These are phyloP conservation scores for Zeugodacus cucurbitae DNA, from an alignment of 1,140 invertebrate genomes.

Conservation along the genomic window DNA sequence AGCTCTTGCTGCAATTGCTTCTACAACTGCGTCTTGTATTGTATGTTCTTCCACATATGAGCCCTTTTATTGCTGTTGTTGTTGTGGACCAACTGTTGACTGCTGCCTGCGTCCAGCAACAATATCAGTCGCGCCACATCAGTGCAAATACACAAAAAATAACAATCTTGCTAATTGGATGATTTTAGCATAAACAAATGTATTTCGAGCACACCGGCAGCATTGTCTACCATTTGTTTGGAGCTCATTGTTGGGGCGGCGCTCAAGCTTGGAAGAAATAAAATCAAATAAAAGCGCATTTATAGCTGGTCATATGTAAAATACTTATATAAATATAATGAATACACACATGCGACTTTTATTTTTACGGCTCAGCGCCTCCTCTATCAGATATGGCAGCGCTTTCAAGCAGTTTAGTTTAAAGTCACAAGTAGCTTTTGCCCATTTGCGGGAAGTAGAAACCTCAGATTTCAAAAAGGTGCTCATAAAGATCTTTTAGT, in stretches of 20 bases:
- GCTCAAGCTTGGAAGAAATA: neutral
- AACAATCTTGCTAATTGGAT: constrained; percentile 66
- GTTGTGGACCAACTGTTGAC: neutral
- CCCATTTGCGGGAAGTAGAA: no score
- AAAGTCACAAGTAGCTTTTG: no score
- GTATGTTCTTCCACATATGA: neutral
- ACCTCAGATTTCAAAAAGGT: no score
- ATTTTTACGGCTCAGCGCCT: no score
- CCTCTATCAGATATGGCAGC: no score
- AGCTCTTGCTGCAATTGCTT: neutral
- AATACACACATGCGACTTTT: no score
- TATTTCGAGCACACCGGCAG: constrained; percentile 51
- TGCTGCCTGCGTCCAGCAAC: constrained; percentile 7
- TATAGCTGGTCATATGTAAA: neutral
- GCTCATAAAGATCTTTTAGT: no score
- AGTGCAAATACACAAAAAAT: constrained; percentile 62
- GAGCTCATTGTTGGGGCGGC: neutral
- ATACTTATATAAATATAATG: no score
- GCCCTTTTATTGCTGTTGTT: neutral
- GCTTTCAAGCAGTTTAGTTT: no score
- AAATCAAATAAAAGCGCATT: neutral
- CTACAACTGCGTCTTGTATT: neutral
- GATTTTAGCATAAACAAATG: constrained; percentile 67
- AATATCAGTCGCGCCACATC: constrained; percentile 52
- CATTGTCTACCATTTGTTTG: neutral